Conservation (phyloP, 2,797 vertebrate genomes). For the Brachyalestes nurse region DNA sequence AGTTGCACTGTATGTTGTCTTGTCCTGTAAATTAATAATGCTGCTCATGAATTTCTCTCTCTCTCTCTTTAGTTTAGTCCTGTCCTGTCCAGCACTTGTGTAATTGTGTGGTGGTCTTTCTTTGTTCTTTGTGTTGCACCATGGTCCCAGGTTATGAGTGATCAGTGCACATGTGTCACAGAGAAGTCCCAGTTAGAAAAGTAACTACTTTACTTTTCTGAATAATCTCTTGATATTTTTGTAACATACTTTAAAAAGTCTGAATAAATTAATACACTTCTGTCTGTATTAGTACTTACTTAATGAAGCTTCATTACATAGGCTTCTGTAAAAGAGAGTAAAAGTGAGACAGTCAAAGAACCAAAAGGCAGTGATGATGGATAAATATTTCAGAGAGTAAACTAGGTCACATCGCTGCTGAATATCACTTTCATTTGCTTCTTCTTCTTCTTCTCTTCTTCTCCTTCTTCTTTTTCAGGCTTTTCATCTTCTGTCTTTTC, state of each 20-base stretch:
- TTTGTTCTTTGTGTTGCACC: too few species aligned
- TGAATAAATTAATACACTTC: background rate
- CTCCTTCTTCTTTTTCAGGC: background rate
- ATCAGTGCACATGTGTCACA: background rate
- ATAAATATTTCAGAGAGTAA: slow-evolving; percentile 79
- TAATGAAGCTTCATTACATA: background rate
- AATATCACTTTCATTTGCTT: background rate
- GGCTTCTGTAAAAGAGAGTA: background rate
- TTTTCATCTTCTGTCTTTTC: background rate
- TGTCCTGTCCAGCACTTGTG: too few species aligned
- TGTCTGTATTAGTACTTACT: background rate
- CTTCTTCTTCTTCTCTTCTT: background rate
- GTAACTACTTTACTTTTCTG: background rate
- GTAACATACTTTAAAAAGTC: background rate
- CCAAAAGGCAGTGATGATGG: slow-evolving; percentile 72
- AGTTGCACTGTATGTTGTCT: too few species aligned
- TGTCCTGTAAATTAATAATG: too few species aligned
- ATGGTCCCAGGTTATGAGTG: too few species aligned
- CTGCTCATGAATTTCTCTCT: too few species aligned
- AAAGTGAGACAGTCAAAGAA: slow-evolving; percentile 3
- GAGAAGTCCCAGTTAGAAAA: background rate
- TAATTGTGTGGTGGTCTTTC: too few species aligned
- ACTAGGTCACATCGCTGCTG: background rate
- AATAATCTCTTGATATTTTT: background rate
- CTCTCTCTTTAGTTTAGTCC: too few species aligned